A percentile compares a stretch with the other conserved stretches of the same genome.
Evolutionary conservation across 2,797 vertebrate genomes (phyloP).

Genomic region (Microctenopoma stevenorrisi): DNA sequence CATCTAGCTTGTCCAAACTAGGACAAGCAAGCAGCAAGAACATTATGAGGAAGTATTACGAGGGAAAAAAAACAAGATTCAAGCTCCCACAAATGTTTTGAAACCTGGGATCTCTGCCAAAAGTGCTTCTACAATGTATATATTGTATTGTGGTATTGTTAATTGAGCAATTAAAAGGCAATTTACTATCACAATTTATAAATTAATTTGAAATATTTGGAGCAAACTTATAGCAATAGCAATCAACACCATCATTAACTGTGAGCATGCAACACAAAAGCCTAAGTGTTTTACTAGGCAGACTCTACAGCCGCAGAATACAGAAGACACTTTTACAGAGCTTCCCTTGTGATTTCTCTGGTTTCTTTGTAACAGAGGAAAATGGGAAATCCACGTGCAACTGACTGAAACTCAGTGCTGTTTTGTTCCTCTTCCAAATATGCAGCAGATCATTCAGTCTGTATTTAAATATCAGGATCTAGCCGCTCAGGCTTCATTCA

Average conservation of each 20-base stretch:
- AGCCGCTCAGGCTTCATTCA: background rate
- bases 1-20: conserved; percentile 6
- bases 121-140: background rate
- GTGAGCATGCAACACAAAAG: background rate
- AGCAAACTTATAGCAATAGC: conserved; percentile 10
- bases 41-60: background rate
- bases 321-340: conserved; percentile 34
- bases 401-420: conserved; percentile 22
- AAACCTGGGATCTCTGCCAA: background rate
- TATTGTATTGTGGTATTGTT: background rate
- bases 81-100: conserved; percentile 10
- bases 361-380: conserved; percentile 55
- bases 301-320: conserved; percentile 15
- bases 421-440: conserved; percentile 18
- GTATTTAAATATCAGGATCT: background rate
- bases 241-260: background rate
- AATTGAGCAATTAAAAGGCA: background rate
- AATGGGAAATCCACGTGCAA: conserved; percentile 44
- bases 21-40: too few species aligned
- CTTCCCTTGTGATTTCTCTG: conserved; percentile 65
- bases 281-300: conserved; percentile 2
- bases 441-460: conserved; percentile 5
- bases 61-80: background rate
- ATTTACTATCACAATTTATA: background rate
- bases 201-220: background rate